A percentile compares a stretch with the other conserved stretches of the same genome.
Conservation (phyloP, 1,140 invertebrate species). For the Cotesia typhae region DNA sequence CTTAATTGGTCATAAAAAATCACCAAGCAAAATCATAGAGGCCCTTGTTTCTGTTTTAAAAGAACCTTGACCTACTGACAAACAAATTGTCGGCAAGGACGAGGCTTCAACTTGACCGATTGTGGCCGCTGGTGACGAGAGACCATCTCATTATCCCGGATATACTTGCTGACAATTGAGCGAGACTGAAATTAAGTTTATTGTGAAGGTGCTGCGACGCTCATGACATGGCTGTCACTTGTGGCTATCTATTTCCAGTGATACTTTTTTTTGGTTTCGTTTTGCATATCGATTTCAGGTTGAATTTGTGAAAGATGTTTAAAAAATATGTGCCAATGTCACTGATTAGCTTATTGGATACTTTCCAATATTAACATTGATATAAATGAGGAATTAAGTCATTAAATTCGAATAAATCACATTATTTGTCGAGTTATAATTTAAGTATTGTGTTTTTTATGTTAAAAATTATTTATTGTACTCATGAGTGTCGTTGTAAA, state of each 20-base stretch:
- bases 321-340: constrained; percentile 6
- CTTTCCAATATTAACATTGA: constrained; percentile 1
- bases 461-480: no score
- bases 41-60: constrained; percentile 17
- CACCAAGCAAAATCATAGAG: constrained; percentile 18
- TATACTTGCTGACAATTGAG: neutral
- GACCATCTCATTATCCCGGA: neutral
- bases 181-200: neutral
- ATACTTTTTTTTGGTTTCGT: neutral
- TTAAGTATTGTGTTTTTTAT: no score
- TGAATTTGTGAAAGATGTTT: no score
- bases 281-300: no score
- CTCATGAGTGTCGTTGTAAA: no score
- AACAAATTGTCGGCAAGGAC: constrained; percentile 33
- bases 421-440: no score
- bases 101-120: constrained; percentile 35
- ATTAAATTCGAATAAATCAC: no score
- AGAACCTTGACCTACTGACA: constrained; percentile 35
- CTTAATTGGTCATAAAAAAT: constrained; percentile 34
- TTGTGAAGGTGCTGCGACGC: no score
- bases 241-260: neutral
- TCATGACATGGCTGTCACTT: no score
- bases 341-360: neutral
- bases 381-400: no score
- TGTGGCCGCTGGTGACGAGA: neutral